These are phyloP conservation scores for Cerastis leucographa DNA, from an alignment of 2,888 invertebrate species.

Conservation along the genomic window DNA sequence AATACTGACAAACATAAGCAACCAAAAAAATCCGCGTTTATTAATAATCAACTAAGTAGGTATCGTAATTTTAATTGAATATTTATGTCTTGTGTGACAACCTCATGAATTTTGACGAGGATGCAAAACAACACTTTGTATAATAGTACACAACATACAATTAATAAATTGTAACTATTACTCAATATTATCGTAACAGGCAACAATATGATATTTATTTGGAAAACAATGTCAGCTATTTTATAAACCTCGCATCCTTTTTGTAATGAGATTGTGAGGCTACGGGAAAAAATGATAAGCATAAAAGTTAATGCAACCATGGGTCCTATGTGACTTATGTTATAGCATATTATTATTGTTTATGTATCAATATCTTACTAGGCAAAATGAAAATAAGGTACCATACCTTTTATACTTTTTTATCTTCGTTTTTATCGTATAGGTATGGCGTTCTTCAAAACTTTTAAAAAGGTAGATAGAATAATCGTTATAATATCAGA, in stretches of 20 bases:
- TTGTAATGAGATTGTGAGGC: conserved; percentile 45
- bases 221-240: conserved; percentile 40
- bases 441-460: background rate
- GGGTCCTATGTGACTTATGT: conserved; percentile 8
- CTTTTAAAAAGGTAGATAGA: background rate
- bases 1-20: no score
- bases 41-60: no score
- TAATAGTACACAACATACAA: conserved; percentile 9
- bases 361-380: conserved; percentile 13
- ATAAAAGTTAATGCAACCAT: conserved; percentile 37
- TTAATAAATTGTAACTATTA: conserved; percentile 23
- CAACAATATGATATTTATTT: conserved; percentile 46
- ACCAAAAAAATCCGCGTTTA: no score
- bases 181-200: conserved; percentile 36
- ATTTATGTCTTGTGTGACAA: no score
- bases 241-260: conserved; percentile 29
- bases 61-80: no score
- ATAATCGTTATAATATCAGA: no score
- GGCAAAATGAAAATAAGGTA: background rate
- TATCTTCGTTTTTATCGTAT: background rate
- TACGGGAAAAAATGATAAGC: conserved; percentile 27
- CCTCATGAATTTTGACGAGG: no score
- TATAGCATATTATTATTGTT: conserved; percentile 18
- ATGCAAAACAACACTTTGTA: no score
- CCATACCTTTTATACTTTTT: background rate